phyloP scores from a whole-genome alignment of 2,113 vertebrate genomes.

The Halcyon malimbica region DNA sequence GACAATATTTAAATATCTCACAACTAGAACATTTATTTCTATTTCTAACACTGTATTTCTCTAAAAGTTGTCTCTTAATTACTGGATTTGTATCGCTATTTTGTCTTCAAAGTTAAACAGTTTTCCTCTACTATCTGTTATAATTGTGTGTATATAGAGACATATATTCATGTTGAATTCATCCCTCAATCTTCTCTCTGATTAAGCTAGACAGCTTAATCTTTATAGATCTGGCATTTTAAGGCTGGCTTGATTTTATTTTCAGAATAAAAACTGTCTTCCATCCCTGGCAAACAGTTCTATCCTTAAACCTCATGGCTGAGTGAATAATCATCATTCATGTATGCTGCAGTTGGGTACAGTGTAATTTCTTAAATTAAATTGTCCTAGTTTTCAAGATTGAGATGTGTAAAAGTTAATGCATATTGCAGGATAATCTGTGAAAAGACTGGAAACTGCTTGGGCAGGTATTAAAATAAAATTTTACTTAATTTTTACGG shows the following conservation, averaged over 20 bases:
- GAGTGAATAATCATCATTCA: not conserved
- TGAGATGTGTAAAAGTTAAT: not conserved
- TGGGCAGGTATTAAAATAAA: not conserved
- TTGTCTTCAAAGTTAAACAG: not conserved
- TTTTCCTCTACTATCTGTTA: not conserved
- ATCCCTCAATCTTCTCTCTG: not conserved
- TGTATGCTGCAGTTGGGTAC: not conserved
- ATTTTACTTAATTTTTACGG: not conserved
- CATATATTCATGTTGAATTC: not conserved
- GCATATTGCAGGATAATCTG: not conserved
- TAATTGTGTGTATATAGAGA: not conserved
- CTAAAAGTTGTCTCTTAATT: not conserved
- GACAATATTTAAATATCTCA: not conserved
- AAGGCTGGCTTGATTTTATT: not conserved
- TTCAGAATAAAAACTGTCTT: slow-evolving; percentile 8
- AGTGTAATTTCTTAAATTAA: not conserved
- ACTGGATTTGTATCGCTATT: not conserved
- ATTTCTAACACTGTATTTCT: not conserved
- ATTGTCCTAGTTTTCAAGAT: not conserved
- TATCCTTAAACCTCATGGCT: not conserved
- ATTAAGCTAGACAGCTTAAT: slow-evolving; percentile 5
- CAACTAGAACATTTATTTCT: not conserved
- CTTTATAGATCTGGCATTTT: slow-evolving; percentile 5
- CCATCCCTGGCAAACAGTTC: not conserved
- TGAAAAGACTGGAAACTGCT: not conserved